Percentiles rank a stretch among this genome's conserved stretches.
Evolutionary conservation across 2,113 vertebrate species (phyloP).

Genomic region (human (Homo sapiens)): GRCh38 chr9:34259501-34260000

Average conservation of each 20-base stretch:
- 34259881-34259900: conserved; percentile 23
- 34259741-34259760: not conserved
- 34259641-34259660: conserved; percentile 94
- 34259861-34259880: not conserved
- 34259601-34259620: conserved; percentile 95
- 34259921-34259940: not conserved
- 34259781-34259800: not conserved
- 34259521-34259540: not conserved
- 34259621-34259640: conserved; percentile 91
- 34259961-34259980: not conserved
- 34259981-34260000: not conserved
- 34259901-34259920: not conserved
- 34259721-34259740: not conserved
- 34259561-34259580: not conserved
- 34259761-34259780: not conserved
- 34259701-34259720: conserved; percentile 86
- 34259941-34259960: not conserved
- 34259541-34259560: not conserved
- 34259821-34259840: conserved; percentile 46
- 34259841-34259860: not conserved
- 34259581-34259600: conserved; percentile 87
- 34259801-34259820: conserved; percentile 11
- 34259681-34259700: conserved; percentile 95
- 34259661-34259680: conserved; percentile 96
- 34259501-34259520: not conserved